These are phyloP conservation scores for Sitobion miscanthi DNA, from an alignment of 1,140 invertebrate species.

Conservation along the genomic window DNA sequence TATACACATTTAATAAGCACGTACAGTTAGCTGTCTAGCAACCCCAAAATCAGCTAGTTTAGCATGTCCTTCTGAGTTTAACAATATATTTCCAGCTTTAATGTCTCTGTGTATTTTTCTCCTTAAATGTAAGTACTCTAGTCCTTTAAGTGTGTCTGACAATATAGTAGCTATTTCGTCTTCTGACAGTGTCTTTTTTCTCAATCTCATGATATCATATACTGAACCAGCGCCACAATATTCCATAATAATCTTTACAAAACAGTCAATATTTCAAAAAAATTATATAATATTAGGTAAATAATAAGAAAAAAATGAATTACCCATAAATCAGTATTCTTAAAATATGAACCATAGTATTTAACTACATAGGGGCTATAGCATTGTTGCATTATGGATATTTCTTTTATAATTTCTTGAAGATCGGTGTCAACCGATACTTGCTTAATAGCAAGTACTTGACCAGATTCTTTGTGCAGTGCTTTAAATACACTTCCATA, in stretches of 20 bases:
- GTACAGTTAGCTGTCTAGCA: slow-evolving; percentile 94
- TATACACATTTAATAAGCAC: slow-evolving; percentile 57
- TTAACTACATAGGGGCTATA: slow-evolving; percentile 98
- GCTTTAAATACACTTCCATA: slow-evolving; percentile 92
- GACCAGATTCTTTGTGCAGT: slow-evolving; percentile 95
- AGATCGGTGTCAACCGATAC: slow-evolving; percentile 98
- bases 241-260: slow-evolving; percentile 95
- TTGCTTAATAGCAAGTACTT: slow-evolving; percentile 98
- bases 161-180: slow-evolving; percentile 97
- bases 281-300: background rate
- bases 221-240: slow-evolving; percentile 99
- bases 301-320: slow-evolving; percentile 59
- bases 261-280: background rate
- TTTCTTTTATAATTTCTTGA: slow-evolving; percentile 99
- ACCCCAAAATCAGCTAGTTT: slow-evolving; percentile 99
- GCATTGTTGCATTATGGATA: slow-evolving; percentile 99
- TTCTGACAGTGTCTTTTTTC: slow-evolving; percentile 96
- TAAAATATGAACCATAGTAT: slow-evolving; percentile 99
- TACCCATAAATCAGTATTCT: slow-evolving; percentile 98
- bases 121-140: slow-evolving; percentile 94
- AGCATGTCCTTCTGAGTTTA: slow-evolving; percentile 98
- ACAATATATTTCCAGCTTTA: slow-evolving; percentile 96
- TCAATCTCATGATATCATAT: slow-evolving; percentile 96
- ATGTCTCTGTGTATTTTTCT: slow-evolving; percentile 97
- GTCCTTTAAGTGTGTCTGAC: slow-evolving; percentile 92